Evolutionary conservation across 2,797 vertebrate genomes (phyloP).

Genomic region (Garrulus glandarius): DNA sequence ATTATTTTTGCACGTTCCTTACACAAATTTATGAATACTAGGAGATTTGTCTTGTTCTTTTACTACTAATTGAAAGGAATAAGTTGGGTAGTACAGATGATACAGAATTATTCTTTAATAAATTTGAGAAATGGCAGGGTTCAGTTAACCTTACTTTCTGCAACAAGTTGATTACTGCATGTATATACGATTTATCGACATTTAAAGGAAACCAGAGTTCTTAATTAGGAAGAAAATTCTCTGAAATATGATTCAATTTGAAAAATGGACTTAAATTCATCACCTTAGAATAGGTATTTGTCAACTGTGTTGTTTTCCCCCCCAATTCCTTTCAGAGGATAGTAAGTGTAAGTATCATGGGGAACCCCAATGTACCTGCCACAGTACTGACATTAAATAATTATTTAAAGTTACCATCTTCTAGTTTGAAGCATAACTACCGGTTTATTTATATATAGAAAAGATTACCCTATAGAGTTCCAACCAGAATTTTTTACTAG

Average conservation of each 20-base stretch:
- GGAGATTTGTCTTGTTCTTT: neutral
- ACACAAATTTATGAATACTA: neutral
- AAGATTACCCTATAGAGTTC: neutral
- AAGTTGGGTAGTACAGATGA: neutral
- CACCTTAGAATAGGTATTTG: neutral
- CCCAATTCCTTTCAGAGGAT: neutral
- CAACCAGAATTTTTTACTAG: neutral
- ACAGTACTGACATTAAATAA: neutral
- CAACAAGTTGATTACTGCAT: neutral
- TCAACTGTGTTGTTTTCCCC: too few species aligned
- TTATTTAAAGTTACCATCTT: neutral
- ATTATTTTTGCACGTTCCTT: neutral
- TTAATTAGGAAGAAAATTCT: neutral
- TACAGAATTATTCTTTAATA: neutral
- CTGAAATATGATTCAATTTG: neutral
- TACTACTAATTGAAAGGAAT: neutral
- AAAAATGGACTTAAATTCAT: neutral
- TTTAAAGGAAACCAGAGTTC: neutral
- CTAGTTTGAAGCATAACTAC: neutral
- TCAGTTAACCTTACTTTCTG: neutral
- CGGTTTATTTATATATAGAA: neutral
- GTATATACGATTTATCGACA: neutral
- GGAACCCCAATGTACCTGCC: neutral
- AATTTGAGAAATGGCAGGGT: neutral
- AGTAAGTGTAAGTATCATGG: accelerated